These are phyloP conservation scores for Gnatocerus cornutus DNA, from an alignment of 2,888 invertebrate genomes.

Conservation along the genomic window DNA sequence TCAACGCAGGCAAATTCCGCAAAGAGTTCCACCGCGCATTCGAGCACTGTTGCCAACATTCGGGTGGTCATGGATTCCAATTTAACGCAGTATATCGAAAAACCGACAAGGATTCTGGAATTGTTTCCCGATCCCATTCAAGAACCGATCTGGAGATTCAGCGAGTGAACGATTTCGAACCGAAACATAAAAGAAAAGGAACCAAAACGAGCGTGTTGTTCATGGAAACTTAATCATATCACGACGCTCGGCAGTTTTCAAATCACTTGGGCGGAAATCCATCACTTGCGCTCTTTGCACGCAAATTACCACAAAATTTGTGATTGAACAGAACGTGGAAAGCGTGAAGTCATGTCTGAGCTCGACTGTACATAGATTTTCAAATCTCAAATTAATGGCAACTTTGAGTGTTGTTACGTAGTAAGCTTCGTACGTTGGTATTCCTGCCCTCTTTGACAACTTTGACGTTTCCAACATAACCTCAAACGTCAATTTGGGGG, in stretches of 20 bases:
- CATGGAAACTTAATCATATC: slow-evolving; percentile 16
- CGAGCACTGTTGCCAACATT: slow-evolving; percentile 73
- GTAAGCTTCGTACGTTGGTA: too few relatives aligned
- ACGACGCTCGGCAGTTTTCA: not conserved
- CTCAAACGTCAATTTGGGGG: too few relatives aligned
- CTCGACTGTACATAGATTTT: too few relatives aligned
- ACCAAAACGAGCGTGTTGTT: slow-evolving; percentile 61
- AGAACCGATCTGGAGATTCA: slow-evolving; percentile 58
- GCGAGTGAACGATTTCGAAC: slow-evolving; percentile 54
- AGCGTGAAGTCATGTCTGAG: too few relatives aligned
- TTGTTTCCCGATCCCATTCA: slow-evolving; percentile 56
- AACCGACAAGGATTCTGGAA: slow-evolving; percentile 55
- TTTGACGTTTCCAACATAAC: too few relatives aligned
- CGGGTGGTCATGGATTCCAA: slow-evolving; percentile 40
- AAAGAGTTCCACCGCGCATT: slow-evolving; percentile 82
- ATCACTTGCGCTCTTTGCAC: too few relatives aligned
- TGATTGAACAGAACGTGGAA: too few relatives aligned
- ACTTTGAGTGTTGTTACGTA: too few relatives aligned
- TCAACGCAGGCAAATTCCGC: slow-evolving; percentile 79
- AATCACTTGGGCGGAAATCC: too few relatives aligned
- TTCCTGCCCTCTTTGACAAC: too few relatives aligned
- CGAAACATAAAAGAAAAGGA: slow-evolving; percentile 57
- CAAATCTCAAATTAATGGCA: too few relatives aligned
- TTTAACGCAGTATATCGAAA: slow-evolving; percentile 49
- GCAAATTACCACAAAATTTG: too few relatives aligned